phyloP scores from a whole-genome alignment of 2,888 invertebrate species.

The Heliconius charithonia region DNA sequence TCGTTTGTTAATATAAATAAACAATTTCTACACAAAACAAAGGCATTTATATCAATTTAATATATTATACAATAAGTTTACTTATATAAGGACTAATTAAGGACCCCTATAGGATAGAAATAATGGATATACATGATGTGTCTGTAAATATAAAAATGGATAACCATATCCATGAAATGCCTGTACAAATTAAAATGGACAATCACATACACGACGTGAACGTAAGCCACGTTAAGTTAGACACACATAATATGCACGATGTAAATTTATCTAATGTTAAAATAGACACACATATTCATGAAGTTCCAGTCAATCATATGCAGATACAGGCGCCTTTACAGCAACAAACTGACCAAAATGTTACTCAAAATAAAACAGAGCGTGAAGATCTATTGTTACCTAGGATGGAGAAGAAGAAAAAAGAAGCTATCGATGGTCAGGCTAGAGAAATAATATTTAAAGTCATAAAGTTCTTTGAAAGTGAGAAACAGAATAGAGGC shows the following conservation, averaged over 20 bases:
- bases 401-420: conserved; percentile 71
- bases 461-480: conserved; percentile 79
- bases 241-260: conserved; percentile 40
- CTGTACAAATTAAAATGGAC: conserved; percentile 38
- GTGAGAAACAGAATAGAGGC: conserved; percentile 78
- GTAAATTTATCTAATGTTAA: conserved; percentile 34
- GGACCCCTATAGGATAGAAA: conserved; percentile 4
- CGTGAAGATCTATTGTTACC: conserved; percentile 54
- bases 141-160: conserved; percentile 47
- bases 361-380: conserved; percentile 44
- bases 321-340: conserved; percentile 40
- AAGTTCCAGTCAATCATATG: conserved; percentile 40
- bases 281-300: conserved; percentile 36
- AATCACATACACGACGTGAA: conserved; percentile 41
- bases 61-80: conserved; percentile 10
- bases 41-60: neutral
- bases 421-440: conserved; percentile 77
- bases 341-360: conserved; percentile 39
- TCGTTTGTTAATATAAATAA: conserved; percentile 38
- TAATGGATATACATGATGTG: conserved; percentile 41
- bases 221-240: conserved; percentile 36
- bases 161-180: conserved; percentile 48
- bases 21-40: conserved; percentile 32
- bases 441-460: conserved; percentile 77
- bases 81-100: conserved; percentile 6